These are phyloP conservation scores for Orthosia incerta DNA, from an alignment of 2,888 invertebrate genomes.

Conservation along the genomic window DNA sequence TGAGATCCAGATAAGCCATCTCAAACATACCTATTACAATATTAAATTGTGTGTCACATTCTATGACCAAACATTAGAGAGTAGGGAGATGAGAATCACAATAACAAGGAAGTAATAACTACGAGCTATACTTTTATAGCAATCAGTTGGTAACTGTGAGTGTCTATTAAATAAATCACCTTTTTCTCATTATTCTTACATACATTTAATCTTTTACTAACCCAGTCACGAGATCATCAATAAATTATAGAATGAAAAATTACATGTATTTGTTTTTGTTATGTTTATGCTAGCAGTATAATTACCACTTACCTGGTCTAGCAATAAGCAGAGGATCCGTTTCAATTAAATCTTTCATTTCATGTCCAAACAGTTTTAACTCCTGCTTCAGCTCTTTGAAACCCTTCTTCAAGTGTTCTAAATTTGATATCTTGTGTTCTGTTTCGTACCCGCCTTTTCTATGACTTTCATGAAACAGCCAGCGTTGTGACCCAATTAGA, in stretches of 20 bases:
- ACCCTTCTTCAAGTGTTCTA: constrained; percentile 92
- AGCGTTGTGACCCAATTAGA: constrained; percentile 73
- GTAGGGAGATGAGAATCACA: too few relatives aligned
- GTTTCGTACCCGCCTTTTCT: constrained; percentile 92
- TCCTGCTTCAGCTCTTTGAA: constrained; percentile 93
- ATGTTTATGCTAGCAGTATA: not conserved
- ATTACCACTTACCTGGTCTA: constrained; percentile 85
- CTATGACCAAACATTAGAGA: too few relatives aligned
- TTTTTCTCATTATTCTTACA: too few relatives aligned
- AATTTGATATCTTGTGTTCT: constrained; percentile 82
- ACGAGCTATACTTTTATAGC: too few relatives aligned
- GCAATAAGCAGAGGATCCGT: constrained; percentile 92
- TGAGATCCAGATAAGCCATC: too few relatives aligned
- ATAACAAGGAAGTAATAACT: too few relatives aligned
- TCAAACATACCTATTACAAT: too few relatives aligned
- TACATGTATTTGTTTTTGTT: not conserved
- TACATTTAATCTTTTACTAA: not conserved
- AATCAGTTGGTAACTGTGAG: too few relatives aligned
- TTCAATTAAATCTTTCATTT: constrained; percentile 92
- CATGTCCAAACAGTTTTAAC: constrained; percentile 92
- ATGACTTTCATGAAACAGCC: constrained; percentile 90
- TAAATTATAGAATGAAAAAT: not conserved
- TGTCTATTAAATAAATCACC: too few relatives aligned
- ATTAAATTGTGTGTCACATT: too few relatives aligned
- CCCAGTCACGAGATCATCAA: not conserved